These are phyloP conservation scores for Nowickia ferox DNA, from an alignment of 2,888 invertebrate genomes.

Conservation along the genomic window DNA sequence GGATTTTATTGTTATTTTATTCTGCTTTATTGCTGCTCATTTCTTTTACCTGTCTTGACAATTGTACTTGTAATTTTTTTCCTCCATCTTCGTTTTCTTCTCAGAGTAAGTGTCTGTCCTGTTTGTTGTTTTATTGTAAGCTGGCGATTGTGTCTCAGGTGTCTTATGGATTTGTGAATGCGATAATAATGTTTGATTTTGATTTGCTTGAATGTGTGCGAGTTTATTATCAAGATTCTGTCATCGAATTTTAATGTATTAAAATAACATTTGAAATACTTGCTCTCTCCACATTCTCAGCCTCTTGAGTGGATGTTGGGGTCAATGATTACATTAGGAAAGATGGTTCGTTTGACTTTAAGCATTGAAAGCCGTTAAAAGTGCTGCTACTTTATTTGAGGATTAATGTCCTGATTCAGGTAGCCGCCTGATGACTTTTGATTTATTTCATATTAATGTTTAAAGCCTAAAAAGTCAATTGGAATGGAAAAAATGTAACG, in stretches of 20 bases:
- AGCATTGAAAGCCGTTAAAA: background rate
- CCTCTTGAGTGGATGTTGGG: conserved; percentile 6
- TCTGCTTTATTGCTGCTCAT: conserved; percentile 25
- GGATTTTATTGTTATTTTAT: conserved; percentile 66
- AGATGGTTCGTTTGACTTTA: conserved; percentile 4
- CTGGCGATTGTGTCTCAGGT: conserved; percentile 54
- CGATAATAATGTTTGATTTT: conserved; percentile 59
- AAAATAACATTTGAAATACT: conserved; percentile 52
- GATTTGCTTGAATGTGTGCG: conserved; percentile 5
- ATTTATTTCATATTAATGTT: background rate
- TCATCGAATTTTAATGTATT: conserved; percentile 67
- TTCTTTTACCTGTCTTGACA: conserved; percentile 57
- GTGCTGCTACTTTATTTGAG: background rate
- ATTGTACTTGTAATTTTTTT: conserved; percentile 27
- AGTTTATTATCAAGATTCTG: conserved; percentile 62
- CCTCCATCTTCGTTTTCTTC: too few relatives aligned
- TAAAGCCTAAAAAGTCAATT: background rate
- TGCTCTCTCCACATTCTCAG: background rate
- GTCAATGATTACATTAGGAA: conserved; percentile 18
- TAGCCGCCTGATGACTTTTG: background rate
- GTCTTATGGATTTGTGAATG: conserved; percentile 54
- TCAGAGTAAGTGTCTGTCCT: conserved; percentile 8
- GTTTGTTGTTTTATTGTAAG: conserved; percentile 26
- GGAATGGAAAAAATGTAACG: background rate
- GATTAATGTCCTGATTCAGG: conserved; percentile 25